phyloP scores from a whole-genome alignment of 2,888 invertebrate species.

The Netelia virgata region DNA sequence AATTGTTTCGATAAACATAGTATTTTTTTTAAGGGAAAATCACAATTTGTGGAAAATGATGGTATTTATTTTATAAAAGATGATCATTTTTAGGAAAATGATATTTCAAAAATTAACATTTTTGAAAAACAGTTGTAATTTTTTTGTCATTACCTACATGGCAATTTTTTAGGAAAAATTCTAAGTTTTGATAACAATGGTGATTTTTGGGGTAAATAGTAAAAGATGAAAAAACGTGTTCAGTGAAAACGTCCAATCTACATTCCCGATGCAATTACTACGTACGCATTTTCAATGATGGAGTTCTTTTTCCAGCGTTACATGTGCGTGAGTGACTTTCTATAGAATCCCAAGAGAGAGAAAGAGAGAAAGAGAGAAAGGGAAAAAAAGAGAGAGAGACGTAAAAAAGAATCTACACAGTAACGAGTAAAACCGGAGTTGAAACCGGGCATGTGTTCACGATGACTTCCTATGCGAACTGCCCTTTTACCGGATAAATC shows the following conservation, averaged over 20 bases:
- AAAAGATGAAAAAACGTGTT: background rate
- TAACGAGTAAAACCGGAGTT: conserved; percentile 3
- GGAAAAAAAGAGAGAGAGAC: background rate
- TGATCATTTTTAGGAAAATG: too few species aligned
- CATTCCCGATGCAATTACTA: background rate
- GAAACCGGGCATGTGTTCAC: conserved; percentile 30
- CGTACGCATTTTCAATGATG: background rate
- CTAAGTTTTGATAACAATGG: too few species aligned
- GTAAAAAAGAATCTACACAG: background rate
- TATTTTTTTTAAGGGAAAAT: too few species aligned
- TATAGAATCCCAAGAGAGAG: conserved; percentile 32
- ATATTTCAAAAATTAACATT: too few species aligned
- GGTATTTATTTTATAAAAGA: too few species aligned
- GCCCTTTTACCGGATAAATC: conserved; percentile 47
- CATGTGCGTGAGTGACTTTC: conserved; percentile 35
- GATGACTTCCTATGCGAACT: conserved; percentile 59
- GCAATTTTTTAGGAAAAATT: too few species aligned
- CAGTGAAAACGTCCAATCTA: background rate
- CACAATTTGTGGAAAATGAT: too few species aligned
- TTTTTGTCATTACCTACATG: too few species aligned
- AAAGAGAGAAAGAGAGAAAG: conserved; percentile 1
- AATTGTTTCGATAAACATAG: too few species aligned
- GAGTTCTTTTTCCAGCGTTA: background rate
- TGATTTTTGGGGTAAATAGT: conserved; percentile 16
- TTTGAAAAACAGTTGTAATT: too few species aligned